A percentile compares a stretch with the other conserved stretches of the same genome.
Conservation (phyloP, 2,888 invertebrate genomes). For the Marasmarcha lunaedactyla region DNA sequence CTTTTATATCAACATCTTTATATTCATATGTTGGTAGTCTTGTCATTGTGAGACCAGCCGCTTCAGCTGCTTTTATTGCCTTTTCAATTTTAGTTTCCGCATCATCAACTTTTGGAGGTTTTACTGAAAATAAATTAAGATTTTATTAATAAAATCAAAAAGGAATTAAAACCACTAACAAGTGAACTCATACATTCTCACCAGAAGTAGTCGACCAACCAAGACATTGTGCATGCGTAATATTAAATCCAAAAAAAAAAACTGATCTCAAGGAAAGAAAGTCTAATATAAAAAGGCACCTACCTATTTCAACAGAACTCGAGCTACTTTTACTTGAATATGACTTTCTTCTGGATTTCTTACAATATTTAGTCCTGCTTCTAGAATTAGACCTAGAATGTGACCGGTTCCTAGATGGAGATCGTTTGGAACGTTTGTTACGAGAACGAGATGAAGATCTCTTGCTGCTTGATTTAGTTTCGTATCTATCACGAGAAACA, state of each 20-base stretch:
- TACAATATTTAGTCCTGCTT: slow-evolving; percentile 37
- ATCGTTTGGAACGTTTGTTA: slow-evolving; percentile 35
- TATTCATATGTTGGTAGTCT: slow-evolving; percentile 63
- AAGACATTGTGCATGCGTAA: no score
- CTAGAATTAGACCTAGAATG: slow-evolving; percentile 41
- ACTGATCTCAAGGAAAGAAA: no score
- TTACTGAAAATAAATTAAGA: slow-evolving; percentile 26
- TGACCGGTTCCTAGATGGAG: slow-evolving; percentile 25
- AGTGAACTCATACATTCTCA: no score
- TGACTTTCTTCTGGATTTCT: slow-evolving; percentile 37
- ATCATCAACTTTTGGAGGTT: slow-evolving; percentile 34
- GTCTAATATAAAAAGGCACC: no score
- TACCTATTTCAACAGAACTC: slow-evolving; percentile 52
- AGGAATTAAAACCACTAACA: no score
- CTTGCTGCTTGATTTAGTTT: background rate
- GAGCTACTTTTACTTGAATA: slow-evolving; percentile 45
- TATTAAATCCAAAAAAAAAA: no score
- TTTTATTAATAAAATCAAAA: no score
- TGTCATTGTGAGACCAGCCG: slow-evolving; percentile 61
- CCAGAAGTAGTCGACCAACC: no score
- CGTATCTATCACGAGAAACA: slow-evolving; percentile 49
- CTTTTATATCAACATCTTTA: slow-evolving; percentile 55
- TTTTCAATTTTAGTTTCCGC: slow-evolving; percentile 56
- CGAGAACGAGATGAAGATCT: slow-evolving; percentile 39
- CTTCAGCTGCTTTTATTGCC: slow-evolving; percentile 60